Evolutionary conservation across 2,888 invertebrate species (phyloP).

Genomic region (Hipparchia sbordonii): DNA sequence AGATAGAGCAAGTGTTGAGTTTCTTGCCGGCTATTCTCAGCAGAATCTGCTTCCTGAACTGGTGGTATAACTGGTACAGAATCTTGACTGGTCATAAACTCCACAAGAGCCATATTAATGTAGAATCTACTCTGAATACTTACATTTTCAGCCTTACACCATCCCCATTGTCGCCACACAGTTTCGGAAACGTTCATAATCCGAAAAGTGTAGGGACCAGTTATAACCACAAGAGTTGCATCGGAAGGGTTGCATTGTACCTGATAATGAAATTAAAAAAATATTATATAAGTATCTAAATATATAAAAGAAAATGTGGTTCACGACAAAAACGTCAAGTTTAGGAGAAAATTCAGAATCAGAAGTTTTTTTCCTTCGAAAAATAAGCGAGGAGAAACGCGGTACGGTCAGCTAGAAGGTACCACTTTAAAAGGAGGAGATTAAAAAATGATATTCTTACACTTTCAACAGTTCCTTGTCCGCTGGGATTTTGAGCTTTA

Average conservation of each 20-base stretch:
- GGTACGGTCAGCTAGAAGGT: too few species aligned
- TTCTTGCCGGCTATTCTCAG: too few species aligned
- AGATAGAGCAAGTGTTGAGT: too few species aligned
- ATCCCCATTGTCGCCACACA: constrained; percentile 92
- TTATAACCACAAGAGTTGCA: constrained; percentile 87
- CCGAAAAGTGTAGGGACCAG: constrained; percentile 86
- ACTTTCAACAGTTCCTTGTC: constrained; percentile 84
- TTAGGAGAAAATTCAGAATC: too few species aligned
- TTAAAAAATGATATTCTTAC: constrained; percentile 49
- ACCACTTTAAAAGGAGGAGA: neutral
- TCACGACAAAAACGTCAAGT: too few species aligned
- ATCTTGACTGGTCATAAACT: too few species aligned
- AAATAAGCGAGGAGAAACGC: too few species aligned
- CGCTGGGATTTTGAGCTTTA: constrained; percentile 87
- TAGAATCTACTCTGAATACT: constrained; percentile 40
- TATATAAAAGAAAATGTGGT: too few species aligned
- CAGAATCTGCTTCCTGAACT: too few species aligned
- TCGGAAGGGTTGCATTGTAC: constrained; percentile 91
- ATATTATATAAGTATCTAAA: neutral
- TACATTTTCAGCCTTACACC: constrained; percentile 89
- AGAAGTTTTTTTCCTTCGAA: too few species aligned
- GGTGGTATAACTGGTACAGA: too few species aligned
- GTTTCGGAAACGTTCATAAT: constrained; percentile 90
- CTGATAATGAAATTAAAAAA: constrained; percentile 60
- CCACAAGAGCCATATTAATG: too few species aligned